Percentiles rank a stretch among this genome's conserved stretches.
Conservation (phyloP, 2,888 invertebrate species). For the Panopea generosa region DNA sequence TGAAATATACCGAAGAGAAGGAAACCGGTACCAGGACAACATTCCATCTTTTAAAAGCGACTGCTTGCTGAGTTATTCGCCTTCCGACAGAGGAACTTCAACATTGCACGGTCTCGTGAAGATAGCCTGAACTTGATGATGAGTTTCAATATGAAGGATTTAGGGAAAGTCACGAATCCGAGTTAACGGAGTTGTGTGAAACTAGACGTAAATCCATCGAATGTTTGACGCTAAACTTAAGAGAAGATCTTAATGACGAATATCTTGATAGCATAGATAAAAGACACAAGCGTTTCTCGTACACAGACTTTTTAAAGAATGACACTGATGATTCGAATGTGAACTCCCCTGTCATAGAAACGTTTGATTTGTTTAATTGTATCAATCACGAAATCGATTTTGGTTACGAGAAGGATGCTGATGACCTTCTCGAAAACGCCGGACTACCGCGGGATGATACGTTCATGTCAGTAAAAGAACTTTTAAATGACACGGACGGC, state of each 20-base stretch:
- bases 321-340: slow-evolving; percentile 40
- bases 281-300: slow-evolving; percentile 24
- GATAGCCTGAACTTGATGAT: slow-evolving; percentile 13
- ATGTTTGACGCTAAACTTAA: slow-evolving; percentile 9
- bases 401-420: slow-evolving; percentile 71
- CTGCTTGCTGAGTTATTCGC: slow-evolving; percentile 1
- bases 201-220: slow-evolving; percentile 6
- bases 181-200: neutral
- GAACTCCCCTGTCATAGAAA: slow-evolving; percentile 37
- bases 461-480: slow-evolving; percentile 66
- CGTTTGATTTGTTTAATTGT: slow-evolving; percentile 34
- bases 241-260: neutral
- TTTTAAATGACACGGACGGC: slow-evolving; percentile 44
- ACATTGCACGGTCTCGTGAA: slow-evolving; percentile 9
- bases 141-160: neutral
- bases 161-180: too few relatives aligned
- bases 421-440: slow-evolving; percentile 69
- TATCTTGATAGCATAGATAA: neutral
- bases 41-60: slow-evolving; percentile 1
- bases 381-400: slow-evolving; percentile 70
- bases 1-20: neutral
- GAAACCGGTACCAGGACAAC: neutral
- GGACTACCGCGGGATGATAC: slow-evolving; percentile 49
- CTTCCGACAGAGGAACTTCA: neutral
- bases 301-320: slow-evolving; percentile 35